Evolutionary conservation across 1,140 invertebrate genomes (phyloP).

Genomic region (Drosophila orosa): DNA sequence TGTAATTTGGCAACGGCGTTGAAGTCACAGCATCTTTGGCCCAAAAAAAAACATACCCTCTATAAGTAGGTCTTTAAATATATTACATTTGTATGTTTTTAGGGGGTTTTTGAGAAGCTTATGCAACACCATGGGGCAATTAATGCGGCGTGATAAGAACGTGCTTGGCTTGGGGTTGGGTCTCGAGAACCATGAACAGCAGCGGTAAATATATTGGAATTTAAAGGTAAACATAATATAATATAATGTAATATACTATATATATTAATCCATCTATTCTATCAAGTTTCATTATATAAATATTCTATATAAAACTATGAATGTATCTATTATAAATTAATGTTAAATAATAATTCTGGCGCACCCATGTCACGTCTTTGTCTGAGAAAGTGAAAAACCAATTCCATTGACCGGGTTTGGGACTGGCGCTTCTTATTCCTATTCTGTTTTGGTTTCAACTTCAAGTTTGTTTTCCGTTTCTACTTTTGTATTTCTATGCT

Average conservation of each 20-base stretch:
- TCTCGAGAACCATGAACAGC: slow-evolving; percentile 3
- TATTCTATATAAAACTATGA: not conserved
- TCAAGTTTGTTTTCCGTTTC: slow-evolving; percentile 28
- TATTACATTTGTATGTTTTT: not conserved
- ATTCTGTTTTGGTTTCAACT: slow-evolving; percentile 32
- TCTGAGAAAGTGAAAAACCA: slow-evolving; percentile 39
- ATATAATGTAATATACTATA: not conserved
- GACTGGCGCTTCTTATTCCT: slow-evolving; percentile 34
- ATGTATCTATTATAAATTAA: not conserved
- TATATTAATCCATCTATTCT: not conserved
- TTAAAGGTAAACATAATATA: no score
- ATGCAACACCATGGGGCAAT: slow-evolving; percentile 32
- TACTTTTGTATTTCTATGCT: not conserved
- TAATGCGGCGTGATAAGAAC: slow-evolving; percentile 39
- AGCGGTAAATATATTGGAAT: slow-evolving; percentile 2
- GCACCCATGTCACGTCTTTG: slow-evolving; percentile 4
- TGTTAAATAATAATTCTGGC: not conserved
- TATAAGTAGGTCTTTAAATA: not conserved
- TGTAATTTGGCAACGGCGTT: slow-evolving; percentile 13
- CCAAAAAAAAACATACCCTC: not conserved
- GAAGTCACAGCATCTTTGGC: slow-evolving; percentile 1
- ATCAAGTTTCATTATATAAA: no score
- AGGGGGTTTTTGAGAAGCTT: slow-evolving; percentile 3
- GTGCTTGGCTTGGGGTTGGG: slow-evolving; percentile 20
- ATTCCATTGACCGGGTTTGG: slow-evolving; percentile 27